Conservation (phyloP, 2,113 vertebrate species). For the Pipra filicauda region DNA sequence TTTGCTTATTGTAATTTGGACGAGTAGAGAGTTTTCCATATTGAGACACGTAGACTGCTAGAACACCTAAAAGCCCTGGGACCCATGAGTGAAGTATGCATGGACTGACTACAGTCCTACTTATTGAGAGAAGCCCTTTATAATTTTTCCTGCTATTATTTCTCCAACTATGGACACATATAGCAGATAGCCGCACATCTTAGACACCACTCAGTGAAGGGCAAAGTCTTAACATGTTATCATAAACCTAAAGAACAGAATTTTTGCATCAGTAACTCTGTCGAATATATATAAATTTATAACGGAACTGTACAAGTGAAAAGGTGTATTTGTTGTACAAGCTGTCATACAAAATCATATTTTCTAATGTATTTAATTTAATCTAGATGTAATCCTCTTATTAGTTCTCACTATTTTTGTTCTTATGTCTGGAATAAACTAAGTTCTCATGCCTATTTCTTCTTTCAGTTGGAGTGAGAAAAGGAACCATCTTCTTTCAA, state of each 20-base stretch:
- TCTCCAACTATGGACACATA: not conserved
- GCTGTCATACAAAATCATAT: not conserved
- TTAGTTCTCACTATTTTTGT: not conserved
- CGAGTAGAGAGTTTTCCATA: not conserved
- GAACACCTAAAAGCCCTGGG: not conserved
- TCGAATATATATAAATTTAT: not conserved
- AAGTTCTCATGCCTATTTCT: not conserved
- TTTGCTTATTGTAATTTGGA: not conserved
- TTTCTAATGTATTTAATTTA: conserved; percentile 12
- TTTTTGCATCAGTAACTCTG: not conserved
- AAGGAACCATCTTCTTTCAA: conserved; percentile 6
- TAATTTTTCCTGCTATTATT: not conserved
- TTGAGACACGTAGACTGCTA: fast-evolving
- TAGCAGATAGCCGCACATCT: not conserved
- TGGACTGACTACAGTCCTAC: not conserved
- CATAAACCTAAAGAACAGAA: not conserved
- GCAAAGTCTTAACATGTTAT: not conserved
- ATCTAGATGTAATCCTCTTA: not conserved
- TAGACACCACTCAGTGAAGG: not conserved
- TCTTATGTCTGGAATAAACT: not conserved
- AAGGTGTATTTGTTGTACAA: not conserved
- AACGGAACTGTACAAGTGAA: not conserved
- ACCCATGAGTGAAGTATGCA: not conserved
- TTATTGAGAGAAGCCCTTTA: not conserved
- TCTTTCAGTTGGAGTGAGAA: not conserved